Evolutionary conservation across 64 coral and sea anemone species (phyloP).

Genomic region (Orbicella faveolata): DNA sequence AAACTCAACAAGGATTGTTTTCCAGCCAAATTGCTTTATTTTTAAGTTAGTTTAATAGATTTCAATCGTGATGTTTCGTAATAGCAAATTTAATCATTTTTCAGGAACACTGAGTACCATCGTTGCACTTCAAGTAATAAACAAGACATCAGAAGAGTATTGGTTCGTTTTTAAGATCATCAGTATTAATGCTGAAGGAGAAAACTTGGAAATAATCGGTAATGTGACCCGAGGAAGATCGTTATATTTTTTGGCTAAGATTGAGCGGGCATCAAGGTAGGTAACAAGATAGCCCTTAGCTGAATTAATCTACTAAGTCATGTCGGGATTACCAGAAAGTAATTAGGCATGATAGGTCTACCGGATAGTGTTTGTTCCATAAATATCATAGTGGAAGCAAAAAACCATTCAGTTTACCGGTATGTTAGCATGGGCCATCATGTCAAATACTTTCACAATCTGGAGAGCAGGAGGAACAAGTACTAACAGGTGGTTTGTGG

Average conservation of each 20-base stretch:
- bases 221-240: conserved; percentile 21
- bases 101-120: conserved; percentile 13
- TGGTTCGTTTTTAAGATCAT: conserved; percentile 27
- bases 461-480: background rate
- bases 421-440: background rate
- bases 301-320: background rate
- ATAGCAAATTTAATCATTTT: conserved; percentile 10
- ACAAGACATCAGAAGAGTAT: conserved; percentile 29
- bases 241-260: conserved; percentile 16
- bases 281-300: background rate
- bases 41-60: background rate
- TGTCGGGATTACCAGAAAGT: background rate
- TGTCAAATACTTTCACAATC: background rate
- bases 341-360: background rate
- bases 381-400: background rate
- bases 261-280: conserved; percentile 14
- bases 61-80: background rate
- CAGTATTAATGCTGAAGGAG: conserved; percentile 22
- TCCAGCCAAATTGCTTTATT: background rate
- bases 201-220: conserved; percentile 19
- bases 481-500: conserved; percentile 17
- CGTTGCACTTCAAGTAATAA: conserved; percentile 31
- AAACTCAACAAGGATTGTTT: conserved; percentile 10
- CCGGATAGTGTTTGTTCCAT: background rate
- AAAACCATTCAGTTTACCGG: background rate